Percentiles rank a stretch among this genome's conserved stretches.
Conservation (phyloP, 2,888 invertebrate genomes). For the Ormyrus rosae region DNA sequence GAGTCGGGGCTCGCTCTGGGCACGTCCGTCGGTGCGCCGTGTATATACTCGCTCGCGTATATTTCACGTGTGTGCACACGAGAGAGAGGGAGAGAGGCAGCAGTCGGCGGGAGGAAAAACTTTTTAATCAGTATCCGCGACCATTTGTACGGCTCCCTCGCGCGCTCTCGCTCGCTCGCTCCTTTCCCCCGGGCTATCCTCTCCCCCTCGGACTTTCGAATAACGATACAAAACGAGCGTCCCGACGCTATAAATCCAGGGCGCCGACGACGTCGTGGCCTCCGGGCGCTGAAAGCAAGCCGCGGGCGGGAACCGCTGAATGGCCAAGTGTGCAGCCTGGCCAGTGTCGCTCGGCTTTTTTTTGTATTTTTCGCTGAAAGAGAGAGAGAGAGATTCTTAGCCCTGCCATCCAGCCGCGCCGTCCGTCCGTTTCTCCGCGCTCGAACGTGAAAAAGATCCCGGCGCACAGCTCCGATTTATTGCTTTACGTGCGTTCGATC, state of each 20-base stretch:
- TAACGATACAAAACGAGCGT: constrained; percentile 66
- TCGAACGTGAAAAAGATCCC: neutral
- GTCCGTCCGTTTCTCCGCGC: too few relatives aligned
- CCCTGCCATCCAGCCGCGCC: too few relatives aligned
- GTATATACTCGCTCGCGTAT: constrained; percentile 5
- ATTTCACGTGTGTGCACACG: neutral
- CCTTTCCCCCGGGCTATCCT: constrained; percentile 23
- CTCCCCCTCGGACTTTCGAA: constrained; percentile 53
- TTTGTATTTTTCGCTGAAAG: too few relatives aligned
- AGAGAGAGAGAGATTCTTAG: too few relatives aligned
- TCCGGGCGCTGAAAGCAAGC: neutral
- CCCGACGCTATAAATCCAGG: constrained; percentile 63
- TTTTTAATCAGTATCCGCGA: constrained; percentile 65
- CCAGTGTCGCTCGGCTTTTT: too few relatives aligned
- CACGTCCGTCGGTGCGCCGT: neutral
- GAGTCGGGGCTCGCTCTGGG: neutral
- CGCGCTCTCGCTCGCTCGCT: neutral
- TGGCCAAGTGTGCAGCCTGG: constrained; percentile 28
- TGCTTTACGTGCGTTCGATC: neutral
- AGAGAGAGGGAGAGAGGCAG: neutral
- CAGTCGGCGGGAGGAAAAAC: constrained; percentile 58
- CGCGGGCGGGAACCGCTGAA: constrained; percentile 4
- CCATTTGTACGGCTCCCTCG: constrained; percentile 58
- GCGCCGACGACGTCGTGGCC: constrained; percentile 1
- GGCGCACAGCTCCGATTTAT: constrained; percentile 1